Conservation (phyloP, 1,140 invertebrate species). For the Melanaphis sacchari region DNA sequence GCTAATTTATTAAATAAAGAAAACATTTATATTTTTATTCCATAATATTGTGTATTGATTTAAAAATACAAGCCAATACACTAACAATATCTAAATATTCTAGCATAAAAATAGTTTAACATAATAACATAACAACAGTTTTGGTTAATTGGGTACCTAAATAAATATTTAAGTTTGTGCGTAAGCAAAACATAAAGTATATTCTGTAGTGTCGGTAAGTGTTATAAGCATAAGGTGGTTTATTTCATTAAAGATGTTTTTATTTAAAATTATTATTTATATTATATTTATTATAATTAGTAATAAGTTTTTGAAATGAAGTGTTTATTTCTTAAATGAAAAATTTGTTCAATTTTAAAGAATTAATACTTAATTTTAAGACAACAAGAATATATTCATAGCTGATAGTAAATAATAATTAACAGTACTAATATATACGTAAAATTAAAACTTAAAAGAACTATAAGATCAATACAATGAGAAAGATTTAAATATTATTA, state of each 20-base stretch:
- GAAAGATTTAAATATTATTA: not conserved
- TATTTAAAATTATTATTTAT: not conserved
- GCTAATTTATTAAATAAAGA: not conserved
- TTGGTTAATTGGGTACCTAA: not conserved
- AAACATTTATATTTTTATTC: not conserved
- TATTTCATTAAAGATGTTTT: not conserved
- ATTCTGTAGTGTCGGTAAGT: not conserved
- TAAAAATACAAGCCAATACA: not conserved
- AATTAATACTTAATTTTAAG: not conserved
- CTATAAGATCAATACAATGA: not conserved
- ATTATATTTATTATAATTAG: not conserved
- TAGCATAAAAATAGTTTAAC: constrained; percentile 26
- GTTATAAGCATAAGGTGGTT: not conserved
- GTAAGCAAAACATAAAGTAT: constrained; percentile 1
- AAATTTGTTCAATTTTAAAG: not conserved
- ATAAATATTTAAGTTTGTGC: not conserved
- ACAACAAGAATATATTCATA: not conserved
- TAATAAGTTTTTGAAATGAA: not conserved
- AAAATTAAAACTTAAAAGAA: not conserved
- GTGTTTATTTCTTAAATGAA: not conserved
- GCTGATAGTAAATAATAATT: not conserved
- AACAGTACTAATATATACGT: not conserved
- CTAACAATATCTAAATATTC: not conserved
- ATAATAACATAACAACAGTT: constrained; percentile 27
- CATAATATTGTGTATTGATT: constrained; percentile 31